Conservation (phyloP, 2,888 invertebrate genomes). For the Lomographa bimaculata region DNA sequence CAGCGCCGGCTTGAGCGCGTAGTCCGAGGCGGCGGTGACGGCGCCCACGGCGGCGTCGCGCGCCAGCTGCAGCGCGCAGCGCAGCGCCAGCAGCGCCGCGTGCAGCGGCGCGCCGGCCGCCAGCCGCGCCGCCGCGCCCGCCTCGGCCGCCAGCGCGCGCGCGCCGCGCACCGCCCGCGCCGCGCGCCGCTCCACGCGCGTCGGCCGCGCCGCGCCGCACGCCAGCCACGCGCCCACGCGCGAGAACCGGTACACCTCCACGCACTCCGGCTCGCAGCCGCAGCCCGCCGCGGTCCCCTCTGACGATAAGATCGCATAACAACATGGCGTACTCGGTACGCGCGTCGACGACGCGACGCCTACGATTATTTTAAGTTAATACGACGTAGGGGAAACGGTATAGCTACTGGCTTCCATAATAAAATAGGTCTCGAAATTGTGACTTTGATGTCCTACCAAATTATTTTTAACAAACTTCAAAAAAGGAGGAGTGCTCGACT, state of each 20-base stretch:
- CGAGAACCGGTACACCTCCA: conserved; percentile 63
- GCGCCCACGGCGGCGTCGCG: conserved; percentile 44
- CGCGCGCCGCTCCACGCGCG: conserved; percentile 34
- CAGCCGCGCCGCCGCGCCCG: conserved; percentile 58
- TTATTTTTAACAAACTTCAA: no score
- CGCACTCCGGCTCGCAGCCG: conserved; percentile 45
- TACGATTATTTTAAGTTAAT: no score
- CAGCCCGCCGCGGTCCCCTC: no score
- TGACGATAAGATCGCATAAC: no score
- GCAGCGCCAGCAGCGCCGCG: conserved; percentile 84
- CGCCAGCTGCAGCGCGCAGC: conserved; percentile 39
- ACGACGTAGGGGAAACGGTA: no score
- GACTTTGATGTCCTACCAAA: no score
- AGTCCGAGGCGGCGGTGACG: conserved; percentile 77
- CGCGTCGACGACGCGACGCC: no score
- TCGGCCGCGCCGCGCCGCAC: conserved; percentile 33
- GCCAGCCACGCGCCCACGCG: conserved; percentile 39
- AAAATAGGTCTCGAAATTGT: no score
- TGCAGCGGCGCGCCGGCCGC: conserved; percentile 84
- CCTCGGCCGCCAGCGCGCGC: conserved; percentile 33
- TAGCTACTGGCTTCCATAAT: no score
- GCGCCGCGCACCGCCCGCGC: conserved; percentile 33
- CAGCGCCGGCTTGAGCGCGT: conserved; percentile 87
- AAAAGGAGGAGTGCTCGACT: no score
- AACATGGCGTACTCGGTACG: no score